Conservation (phyloP, 2,113 vertebrate genomes). For the Chloropsis cyanopogon region DNA sequence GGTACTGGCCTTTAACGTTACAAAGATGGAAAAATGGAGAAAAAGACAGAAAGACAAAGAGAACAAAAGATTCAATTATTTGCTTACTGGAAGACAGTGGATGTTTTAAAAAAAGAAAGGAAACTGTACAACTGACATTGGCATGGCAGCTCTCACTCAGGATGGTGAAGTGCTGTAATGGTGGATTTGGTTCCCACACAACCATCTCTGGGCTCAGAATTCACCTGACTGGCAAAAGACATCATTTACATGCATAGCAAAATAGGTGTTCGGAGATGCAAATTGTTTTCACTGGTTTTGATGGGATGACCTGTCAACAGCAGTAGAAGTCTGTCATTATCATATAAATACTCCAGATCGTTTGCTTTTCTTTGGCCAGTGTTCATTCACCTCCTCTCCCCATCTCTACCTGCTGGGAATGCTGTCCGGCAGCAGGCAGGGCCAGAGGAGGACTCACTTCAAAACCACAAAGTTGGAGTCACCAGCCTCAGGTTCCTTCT, state of each 20-base stretch:
- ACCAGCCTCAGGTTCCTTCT: background rate
- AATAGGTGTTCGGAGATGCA: conserved; percentile 52
- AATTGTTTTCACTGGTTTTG: conserved; percentile 38
- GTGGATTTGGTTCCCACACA: conserved; percentile 18
- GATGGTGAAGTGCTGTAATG: conserved; percentile 20
- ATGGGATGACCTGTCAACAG: conserved; percentile 53
- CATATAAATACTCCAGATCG: conserved; percentile 29
- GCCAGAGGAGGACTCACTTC: background rate
- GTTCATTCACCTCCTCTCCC: background rate
- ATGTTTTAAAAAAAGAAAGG: background rate
- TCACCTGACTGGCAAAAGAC: background rate
- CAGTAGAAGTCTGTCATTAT: conserved; percentile 57
- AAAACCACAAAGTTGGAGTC: background rate
- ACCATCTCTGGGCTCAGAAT: background rate
- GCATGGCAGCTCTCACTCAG: background rate
- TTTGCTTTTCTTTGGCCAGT: background rate
- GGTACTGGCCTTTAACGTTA: background rate
- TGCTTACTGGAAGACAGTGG: background rate
- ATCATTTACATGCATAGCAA: conserved; percentile 12
- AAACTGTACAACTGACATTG: background rate
- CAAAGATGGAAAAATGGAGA: background rate
- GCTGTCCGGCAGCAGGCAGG: background rate
- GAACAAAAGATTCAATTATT: background rate
- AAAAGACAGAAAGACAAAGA: background rate
- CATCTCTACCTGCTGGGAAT: background rate